A percentile compares a stretch with the other conserved stretches of the same genome.
Conservation (phyloP, 2,797 vertebrate species). For the Silurus aristotelis region DNA sequence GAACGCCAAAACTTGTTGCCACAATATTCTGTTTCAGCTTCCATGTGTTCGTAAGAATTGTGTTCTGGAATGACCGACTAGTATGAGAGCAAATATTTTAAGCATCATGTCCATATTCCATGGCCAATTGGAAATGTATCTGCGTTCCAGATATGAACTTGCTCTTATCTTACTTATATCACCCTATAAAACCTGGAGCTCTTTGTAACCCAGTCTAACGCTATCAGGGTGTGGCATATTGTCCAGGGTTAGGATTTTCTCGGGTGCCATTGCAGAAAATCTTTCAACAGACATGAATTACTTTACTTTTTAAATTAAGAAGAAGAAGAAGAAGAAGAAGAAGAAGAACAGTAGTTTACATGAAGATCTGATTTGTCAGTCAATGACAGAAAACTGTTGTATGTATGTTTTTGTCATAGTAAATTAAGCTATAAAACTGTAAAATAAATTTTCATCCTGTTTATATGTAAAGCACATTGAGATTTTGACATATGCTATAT, state of each 20-base stretch:
- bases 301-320: not conserved
- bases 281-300: not conserved
- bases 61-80: conserved; percentile 47
- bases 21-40: conserved; percentile 60
- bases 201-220: not conserved
- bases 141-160: conserved; percentile 25
- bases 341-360: not conserved
- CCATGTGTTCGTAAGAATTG: conserved; percentile 47
- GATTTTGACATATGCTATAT: conserved; percentile 7
- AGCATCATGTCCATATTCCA: conserved; percentile 44
- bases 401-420: not conserved
- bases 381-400: not conserved
- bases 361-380: not conserved
- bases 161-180: conserved; percentile 13
- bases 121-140: conserved; percentile 36
- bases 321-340: not conserved
- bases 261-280: not conserved
- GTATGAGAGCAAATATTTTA: conserved; percentile 52
- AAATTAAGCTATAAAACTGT: not conserved
- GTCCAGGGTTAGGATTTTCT: not conserved
- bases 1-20: conserved; percentile 70
- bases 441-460: not conserved
- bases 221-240: not conserved
- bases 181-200: conserved; percentile 9
- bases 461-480: not conserved